phyloP scores from a whole-genome alignment of 2,797 vertebrate genomes.

The Falco concolor region DNA sequence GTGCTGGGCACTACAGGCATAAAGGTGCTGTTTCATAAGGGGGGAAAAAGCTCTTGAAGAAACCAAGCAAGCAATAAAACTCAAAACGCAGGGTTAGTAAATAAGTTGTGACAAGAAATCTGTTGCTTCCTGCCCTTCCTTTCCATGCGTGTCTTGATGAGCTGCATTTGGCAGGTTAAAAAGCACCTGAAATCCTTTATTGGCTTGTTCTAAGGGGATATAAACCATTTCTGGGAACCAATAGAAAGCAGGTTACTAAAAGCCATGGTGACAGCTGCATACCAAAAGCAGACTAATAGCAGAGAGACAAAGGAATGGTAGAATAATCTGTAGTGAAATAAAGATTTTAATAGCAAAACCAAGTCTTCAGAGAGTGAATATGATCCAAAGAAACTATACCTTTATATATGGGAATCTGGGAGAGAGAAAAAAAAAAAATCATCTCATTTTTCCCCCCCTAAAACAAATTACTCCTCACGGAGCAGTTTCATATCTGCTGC shows the following conservation, averaged over 20 bases:
- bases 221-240: slow-evolving; percentile 28
- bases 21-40: not conserved
- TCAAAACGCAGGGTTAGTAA: not conserved
- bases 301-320: slow-evolving; percentile 63
- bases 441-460: not conserved
- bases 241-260: not conserved
- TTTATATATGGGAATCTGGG: slow-evolving; percentile 34
- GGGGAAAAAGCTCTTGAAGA: not conserved
- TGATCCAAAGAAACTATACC: slow-evolving; percentile 37
- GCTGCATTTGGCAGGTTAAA: slow-evolving; percentile 42
- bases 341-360: slow-evolving; percentile 76
- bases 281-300: slow-evolving; percentile 15
- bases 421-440: not conserved
- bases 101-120: slow-evolving; percentile 4
- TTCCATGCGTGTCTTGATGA: slow-evolving; percentile 24
- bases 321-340: slow-evolving; percentile 66
- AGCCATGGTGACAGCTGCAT: slow-evolving; percentile 49
- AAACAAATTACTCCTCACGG: not conserved
- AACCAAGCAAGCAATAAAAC: slow-evolving; percentile 5
- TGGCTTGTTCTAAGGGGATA: slow-evolving; percentile 50
- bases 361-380: slow-evolving; percentile 58
- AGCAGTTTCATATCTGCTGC: slow-evolving; percentile 45
- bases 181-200: slow-evolving; percentile 61
- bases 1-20: not conserved
- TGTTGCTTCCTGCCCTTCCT: slow-evolving; percentile 29